Evolutionary conservation across 2,113 vertebrate genomes (phyloP), one percentile per base, ranked within the genome.

Genomic region (Ammodytes dubius): DNA sequence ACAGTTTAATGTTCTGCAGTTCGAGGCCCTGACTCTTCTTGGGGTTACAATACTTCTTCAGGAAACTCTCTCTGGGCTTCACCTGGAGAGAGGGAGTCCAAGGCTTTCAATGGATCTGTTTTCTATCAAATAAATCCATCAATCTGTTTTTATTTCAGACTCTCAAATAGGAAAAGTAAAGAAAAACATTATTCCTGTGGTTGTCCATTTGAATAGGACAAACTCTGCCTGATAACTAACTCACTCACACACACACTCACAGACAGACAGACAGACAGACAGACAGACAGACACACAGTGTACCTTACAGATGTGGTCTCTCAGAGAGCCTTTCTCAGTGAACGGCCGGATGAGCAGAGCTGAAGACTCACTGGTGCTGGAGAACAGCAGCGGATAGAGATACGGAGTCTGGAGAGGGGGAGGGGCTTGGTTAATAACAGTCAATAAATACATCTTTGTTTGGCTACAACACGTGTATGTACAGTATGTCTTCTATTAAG

Each of bases 281-380:
- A 27, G 27, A 27, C 27, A 27, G 27, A 27, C 27, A 27, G 27
- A 27, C 27, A 50, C 7, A 35, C 10, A 10, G 9, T 35, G 17
- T 96, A 99, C 98, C 97, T 99, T 99, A 91, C 97, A 98, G 91
- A 99, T 97, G 88, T 97, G 96, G 93, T 99, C 98, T 91, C 97
- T 97, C 70, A 99, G 91, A 14, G 97, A 98, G 86, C 98, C 98
- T 88, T 95, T 97, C 85, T 99, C 98, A 79, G 92, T 97, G 94
- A 98, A 99, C 0, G 95, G 95, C 83, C 97, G 91, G 90, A 99
- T 98, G 81, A 99, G 90, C 79, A 99, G 95, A 0, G 96, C 97
- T 17, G 98, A 98, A 37, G 97, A 98, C 89, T 99, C 98, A 4
- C 94, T 97, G 82, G 96, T 96, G 79, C 95, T 98, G 77, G 95